These are phyloP conservation scores for Hippocampus barbouri DNA, from an alignment of 2,113 vertebrate genomes.

Conservation along the genomic window DNA sequence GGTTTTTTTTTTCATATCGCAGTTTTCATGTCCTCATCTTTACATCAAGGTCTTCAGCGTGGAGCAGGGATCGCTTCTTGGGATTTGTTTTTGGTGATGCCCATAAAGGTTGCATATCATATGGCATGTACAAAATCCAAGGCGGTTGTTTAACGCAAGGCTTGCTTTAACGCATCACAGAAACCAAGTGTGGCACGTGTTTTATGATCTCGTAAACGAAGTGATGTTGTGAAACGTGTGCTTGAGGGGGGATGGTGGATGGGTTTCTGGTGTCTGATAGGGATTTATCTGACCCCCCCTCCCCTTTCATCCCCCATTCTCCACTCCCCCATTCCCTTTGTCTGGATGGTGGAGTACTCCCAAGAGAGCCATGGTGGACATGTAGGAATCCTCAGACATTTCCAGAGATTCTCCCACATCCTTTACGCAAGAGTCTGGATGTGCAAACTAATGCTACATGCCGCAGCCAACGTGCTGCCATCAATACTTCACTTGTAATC, in stretches of 20 bases:
- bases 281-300: conserved; percentile 63
- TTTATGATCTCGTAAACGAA: conserved; percentile 79
- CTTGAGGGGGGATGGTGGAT: conserved; percentile 28
- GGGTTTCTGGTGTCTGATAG: conserved; percentile 68
- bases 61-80: conserved; percentile 4
- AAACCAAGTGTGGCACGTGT: conserved; percentile 70
- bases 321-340: conserved; percentile 54
- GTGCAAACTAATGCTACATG: background rate
- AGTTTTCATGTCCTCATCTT: conserved; percentile 25
- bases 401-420: conserved; percentile 70
- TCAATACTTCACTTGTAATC: conserved; percentile 23
- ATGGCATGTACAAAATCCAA: conserved; percentile 60
- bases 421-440: conserved; percentile 51
- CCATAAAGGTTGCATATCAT: conserved; percentile 55
- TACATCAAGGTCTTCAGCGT: background rate
- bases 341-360: conserved; percentile 75
- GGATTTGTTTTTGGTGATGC: conserved; percentile 35
- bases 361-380: conserved; percentile 71
- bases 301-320: background rate
- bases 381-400: conserved; percentile 70
- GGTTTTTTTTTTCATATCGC: conserved; percentile 39
- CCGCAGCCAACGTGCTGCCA: conserved; percentile 21
- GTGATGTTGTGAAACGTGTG: conserved; percentile 74
- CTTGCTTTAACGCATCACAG: conserved; percentile 73
- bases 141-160: conserved; percentile 70